Conservation (phyloP, 1,140 invertebrate genomes). For the Oryzaephilus surinamensis region DNA sequence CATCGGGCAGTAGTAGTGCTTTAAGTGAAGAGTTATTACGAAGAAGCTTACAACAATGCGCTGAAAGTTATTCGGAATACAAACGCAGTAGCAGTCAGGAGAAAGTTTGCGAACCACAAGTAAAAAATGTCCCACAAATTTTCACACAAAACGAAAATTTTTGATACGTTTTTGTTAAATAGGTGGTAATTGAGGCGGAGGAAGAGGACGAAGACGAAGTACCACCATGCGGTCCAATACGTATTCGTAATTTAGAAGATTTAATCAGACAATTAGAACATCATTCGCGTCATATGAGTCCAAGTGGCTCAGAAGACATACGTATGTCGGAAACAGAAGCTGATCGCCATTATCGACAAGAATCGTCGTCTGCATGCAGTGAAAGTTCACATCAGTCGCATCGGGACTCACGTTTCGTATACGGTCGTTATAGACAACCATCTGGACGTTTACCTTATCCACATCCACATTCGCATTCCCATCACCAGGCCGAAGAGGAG, state of each 20-base stretch:
- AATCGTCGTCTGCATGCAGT: constrained; percentile 65
- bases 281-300: constrained; percentile 79
- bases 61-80: constrained; percentile 45
- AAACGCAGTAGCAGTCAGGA: constrained; percentile 51
- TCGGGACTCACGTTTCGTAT: constrained; percentile 63
- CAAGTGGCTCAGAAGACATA: constrained; percentile 82
- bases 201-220: constrained; percentile 60
- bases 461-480: constrained; percentile 41
- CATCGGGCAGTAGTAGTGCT: constrained; percentile 47
- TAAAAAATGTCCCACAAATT: constrained; percentile 8
- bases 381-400: constrained; percentile 49
- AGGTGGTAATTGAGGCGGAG: constrained; percentile 36
- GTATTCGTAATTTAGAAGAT: constrained; percentile 84
- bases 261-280: constrained; percentile 83
- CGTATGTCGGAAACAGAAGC: constrained; percentile 84
- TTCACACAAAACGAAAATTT: neutral
- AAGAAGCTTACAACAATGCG: constrained; percentile 57
- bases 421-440: constrained; percentile 68
- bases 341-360: constrained; percentile 58
- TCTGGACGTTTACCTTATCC: constrained; percentile 46
- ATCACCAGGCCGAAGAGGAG: constrained; percentile 60
- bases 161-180: neutral
- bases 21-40: constrained; percentile 50
- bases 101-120: constrained; percentile 50
- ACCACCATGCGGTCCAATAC: constrained; percentile 60